Evolutionary conservation across 2,113 vertebrate species (phyloP), one percentile per base, ranked within the genome.

Genomic region (cat (Felis catus)): DNA sequence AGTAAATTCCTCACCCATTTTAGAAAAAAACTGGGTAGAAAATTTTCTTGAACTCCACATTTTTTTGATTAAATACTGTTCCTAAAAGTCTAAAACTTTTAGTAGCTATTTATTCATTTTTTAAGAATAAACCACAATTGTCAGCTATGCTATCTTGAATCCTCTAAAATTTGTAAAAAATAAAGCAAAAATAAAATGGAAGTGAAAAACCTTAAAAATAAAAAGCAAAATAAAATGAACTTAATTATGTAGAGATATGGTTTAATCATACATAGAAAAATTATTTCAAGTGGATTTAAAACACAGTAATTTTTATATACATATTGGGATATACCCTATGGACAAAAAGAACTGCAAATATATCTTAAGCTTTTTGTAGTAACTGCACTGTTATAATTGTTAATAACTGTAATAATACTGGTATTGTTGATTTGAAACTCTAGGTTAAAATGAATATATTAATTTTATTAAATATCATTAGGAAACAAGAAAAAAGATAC

Each of bases 191-290:
- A 71, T 71, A 45, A 82, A 93, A 88, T 63, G 10, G 39, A 87
- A 85, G 68, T 63, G 96, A 83, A 16, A 86, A 94, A 71, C 6
- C 14, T 55, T 92, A 78, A 92, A 92, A 95, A 55, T 84, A 68
- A 89, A 95, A 86, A 79, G n/a, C 31, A 92, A 85, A 80, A 74
- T 68, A 73, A 96, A 97, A 83, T 13, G 71, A 53, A 92, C 36
- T 27, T 68, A 96, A 63, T 53, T 88, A 86, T 41, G 45, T 58
- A 91, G 58, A 16, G 33, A 93, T 53, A 31, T 87, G 41, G 39
- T 82, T 89, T 95, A 87, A 83, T 2, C n/a, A 80, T 48, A 95
- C 73, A 79, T 29, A 83, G 23, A 58, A 7, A 93, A 84, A 84
- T 91, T 58, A 92, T 70, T 89, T 96, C 84, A 73, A 90, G 31